Base-by-base conservation (phyloP, 2,797 vertebrate genomes). In the Danionella dracula region DNA sequence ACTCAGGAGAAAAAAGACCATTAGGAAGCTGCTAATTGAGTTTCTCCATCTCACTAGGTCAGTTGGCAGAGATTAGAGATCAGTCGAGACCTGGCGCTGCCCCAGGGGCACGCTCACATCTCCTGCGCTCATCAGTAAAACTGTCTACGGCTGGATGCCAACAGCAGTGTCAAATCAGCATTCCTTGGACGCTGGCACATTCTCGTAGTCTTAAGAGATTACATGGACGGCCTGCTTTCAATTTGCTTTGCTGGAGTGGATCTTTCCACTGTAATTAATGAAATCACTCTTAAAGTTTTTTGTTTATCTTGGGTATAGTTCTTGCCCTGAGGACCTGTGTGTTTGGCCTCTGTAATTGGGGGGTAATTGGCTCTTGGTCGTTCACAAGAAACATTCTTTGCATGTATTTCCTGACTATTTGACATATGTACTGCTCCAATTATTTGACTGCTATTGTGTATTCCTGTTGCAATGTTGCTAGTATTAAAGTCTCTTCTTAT, bases 201-300 rank as follows among this genome's bases (percentile, higher is more conserved):
- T 87, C 72, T 80, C 62, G 12, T 58, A 74, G 78, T 78, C 71
- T 84, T 80, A 76, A 4, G 34, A 83, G 76, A 85, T 86, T 80
- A 75, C 76, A 65, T 74, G 83, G 79, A 63, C 81, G 62, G 51
- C 73, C 82, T 69, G 60, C 70, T 76, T 78, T 79, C 49, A 60
- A 71, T 71, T 70, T 77, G 79, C 59, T 82, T 45, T 48, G 38
- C 57, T 10, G 56, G 53, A 74, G 66, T 61, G 58, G 66, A 71
- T 71, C 72, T 79, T 59, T 57, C 51, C 46, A 58, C 66, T 71
- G 65, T 78, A 80, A 81, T 78, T 63, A 74, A 77, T 72, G 64
- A 64, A 72, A 71, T 71, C 61, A 27, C 17, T 5, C 44, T 4
- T 29, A 58, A 71, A 38, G 73, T 68, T 68, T 68, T 66, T 62